Evolutionary conservation across 30 jellyfish, hydroid and myxozoan species (phyloP).

Genomic region (Pseudorhiza aurosa): DNA sequence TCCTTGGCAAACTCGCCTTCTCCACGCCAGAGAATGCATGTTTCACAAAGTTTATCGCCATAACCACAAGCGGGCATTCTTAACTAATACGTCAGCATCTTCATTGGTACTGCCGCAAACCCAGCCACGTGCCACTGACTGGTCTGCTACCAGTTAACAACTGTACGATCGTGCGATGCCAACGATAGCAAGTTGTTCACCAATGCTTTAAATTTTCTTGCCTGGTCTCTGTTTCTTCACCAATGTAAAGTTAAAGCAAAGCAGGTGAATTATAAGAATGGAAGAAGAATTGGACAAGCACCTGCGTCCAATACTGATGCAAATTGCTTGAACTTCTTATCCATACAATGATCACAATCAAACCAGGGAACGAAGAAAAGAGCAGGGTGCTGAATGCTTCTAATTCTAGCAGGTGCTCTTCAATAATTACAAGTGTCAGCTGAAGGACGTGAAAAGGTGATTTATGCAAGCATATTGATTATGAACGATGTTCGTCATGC

Average conservation of each 20-base stretch:
- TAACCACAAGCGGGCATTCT: constrained; percentile 15
- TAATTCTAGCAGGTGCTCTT: constrained; percentile 14
- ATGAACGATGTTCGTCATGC: too few relatives aligned
- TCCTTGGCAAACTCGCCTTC: constrained; percentile 66
- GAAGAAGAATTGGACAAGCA: constrained; percentile 14
- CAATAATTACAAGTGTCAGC: background rate
- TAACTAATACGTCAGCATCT: background rate
- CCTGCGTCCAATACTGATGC: constrained; percentile 79
- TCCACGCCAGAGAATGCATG: constrained; percentile 82
- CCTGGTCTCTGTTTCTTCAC: constrained; percentile 1
- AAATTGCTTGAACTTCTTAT: constrained; percentile 50
- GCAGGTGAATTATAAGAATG: constrained; percentile 46
- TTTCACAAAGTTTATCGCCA: constrained; percentile 70
- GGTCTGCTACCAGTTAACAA: background rate
- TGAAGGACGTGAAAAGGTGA: too few relatives aligned
- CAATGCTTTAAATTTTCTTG: background rate
- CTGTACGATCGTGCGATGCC: too few relatives aligned
- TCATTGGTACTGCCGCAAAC: background rate
- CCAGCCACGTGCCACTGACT: background rate
- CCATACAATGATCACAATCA: constrained; percentile 17
- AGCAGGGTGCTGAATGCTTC: constrained; percentile 29
- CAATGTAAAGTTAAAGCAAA: background rate
- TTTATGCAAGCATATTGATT: too few relatives aligned
- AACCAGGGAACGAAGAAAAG: constrained; percentile 25
- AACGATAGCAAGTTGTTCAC: too few relatives aligned